phyloP scores from a whole-genome alignment of 2,797 vertebrate genomes.

The Tragelaphus eurycerus region DNA sequence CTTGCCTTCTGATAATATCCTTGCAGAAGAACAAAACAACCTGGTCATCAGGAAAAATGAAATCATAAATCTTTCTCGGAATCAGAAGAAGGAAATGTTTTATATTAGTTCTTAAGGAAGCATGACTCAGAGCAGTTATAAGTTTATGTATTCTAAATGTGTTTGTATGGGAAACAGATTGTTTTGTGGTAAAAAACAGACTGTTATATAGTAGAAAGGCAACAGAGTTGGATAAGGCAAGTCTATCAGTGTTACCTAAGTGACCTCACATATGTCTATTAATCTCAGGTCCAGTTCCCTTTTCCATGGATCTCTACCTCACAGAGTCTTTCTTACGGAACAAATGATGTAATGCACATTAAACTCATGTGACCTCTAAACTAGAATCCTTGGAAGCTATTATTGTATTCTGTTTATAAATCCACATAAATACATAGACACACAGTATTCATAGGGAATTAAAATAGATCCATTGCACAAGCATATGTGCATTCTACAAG shows the following conservation, averaged over 20 bases:
- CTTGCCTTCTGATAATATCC: constrained; percentile 23
- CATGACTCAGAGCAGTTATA: background rate
- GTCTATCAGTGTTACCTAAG: background rate
- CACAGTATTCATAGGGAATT: constrained; percentile 35
- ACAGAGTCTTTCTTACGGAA: background rate
- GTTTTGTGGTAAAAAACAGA: constrained; percentile 10
- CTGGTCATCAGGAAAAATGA: constrained; percentile 36
- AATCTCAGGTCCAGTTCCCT: background rate
- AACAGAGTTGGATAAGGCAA: background rate
- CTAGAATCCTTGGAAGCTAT: background rate
- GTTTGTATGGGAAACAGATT: constrained; percentile 49
- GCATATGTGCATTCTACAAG: constrained; percentile 33
- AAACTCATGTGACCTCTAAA: background rate
- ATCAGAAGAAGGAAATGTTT: constrained; percentile 27
- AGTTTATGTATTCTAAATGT: constrained; percentile 41
- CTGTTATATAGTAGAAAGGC: background rate
- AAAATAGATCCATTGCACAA: background rate
- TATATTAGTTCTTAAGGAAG: constrained; percentile 45
- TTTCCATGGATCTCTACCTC: background rate
- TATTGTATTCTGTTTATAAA: constrained; percentile 22
- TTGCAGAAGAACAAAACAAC: constrained; percentile 49
- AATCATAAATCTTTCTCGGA: constrained; percentile 46
- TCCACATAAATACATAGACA: background rate
- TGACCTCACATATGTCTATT: background rate
- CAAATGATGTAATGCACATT: background rate